Evolutionary conservation across 2,113 vertebrate species (phyloP).

Genomic region (Irena cyanogastra): DNA sequence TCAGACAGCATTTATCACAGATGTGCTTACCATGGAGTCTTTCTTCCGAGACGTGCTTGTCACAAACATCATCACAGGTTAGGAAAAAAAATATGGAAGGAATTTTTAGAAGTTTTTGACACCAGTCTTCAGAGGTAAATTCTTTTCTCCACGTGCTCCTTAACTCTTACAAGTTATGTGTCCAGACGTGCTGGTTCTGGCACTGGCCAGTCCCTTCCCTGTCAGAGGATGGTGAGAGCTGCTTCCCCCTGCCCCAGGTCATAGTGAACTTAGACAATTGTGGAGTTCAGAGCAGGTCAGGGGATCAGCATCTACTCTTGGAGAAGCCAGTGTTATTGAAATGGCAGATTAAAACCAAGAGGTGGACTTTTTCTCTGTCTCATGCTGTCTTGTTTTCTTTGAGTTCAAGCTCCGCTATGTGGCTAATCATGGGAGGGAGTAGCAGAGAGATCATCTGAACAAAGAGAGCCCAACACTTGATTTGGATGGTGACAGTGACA

Average conservation of each 20-base stretch:
- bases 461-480: not conserved
- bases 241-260: not conserved
- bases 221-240: not conserved
- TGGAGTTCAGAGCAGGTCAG: not conserved
- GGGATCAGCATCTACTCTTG: not conserved
- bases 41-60: not conserved
- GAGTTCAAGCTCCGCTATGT: not conserved
- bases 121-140: not conserved
- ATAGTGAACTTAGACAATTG: not conserved
- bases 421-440: not conserved
- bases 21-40: not conserved
- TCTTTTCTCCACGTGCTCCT: not conserved
- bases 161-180: not conserved
- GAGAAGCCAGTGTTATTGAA: not conserved
- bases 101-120: not conserved
- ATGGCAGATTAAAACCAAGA: not conserved
- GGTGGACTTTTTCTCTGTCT: not conserved
- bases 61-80: not conserved
- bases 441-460: not conserved
- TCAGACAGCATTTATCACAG: not conserved
- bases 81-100: not conserved
- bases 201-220: not conserved
- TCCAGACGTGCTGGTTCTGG: not conserved
- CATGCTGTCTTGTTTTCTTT: not conserved
- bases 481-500: not conserved